Base-by-base conservation (phyloP, 2,113 vertebrate species). In the Paradoxurus hermaphroditus region DNA sequence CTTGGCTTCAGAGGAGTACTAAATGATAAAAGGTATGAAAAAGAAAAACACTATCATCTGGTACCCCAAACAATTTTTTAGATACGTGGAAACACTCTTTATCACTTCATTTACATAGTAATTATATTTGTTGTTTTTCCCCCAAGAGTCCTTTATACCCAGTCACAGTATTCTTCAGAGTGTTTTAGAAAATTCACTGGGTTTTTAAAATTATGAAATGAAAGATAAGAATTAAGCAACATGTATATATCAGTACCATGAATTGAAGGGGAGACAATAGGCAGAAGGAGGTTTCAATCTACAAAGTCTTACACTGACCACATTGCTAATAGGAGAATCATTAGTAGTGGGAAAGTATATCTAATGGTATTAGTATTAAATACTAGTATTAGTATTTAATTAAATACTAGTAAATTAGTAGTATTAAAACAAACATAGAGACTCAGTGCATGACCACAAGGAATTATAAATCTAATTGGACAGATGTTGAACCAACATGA, bases 231-330 rank as follows among this genome's bases (percentile, higher is more conserved):
- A 67, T 7, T 4, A 86, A 83, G 14, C 65, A 79, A 91, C 65
- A 31, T 27, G 15, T 21, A 70, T 19, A n/a, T 0, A 1, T 12
- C 14, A 5, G 7, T 39, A 3, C 2, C 51, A 18, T 15, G 4
- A 62, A n/a, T 27, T 11, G 51, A 84, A 90, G 7, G 0, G 7
- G 41, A 62, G 3, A 36, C 4, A 12, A 16, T 31, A 16, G 81
- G 10, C 13, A 67, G 29, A 87, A 44, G 16, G 8, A 25, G 23
- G 7, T 49, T n/a, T 79, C 29, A 16, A 0, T 39, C 15, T 16
- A 49, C 4, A 7, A 49, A 25, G 11, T 15, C n/a, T 68, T 65
- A 12, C 23, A 36, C 31, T 4, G 34, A 12, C 39, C 39, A 16
- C 34, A 15, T 49, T 41, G 19, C 18, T 53, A 84, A 53, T 19